Conservation (phyloP, 1,140 invertebrate species). For the Philopotamus ludificatus region DNA sequence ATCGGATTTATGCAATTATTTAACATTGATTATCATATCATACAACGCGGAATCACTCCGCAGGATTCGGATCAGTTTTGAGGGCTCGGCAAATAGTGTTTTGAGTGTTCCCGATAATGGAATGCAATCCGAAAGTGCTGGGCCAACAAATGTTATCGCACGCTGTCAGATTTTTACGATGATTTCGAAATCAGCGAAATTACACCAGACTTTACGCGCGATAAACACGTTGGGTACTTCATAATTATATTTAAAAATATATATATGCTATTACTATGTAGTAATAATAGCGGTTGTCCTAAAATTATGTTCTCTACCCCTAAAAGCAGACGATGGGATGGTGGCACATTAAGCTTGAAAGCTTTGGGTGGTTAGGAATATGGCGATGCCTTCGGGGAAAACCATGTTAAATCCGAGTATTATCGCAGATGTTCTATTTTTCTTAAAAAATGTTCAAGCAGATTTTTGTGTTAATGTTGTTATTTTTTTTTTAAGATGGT, state of each 20-base stretch:
- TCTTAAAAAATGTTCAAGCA: neutral
- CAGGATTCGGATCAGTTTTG: slow-evolving; percentile 4
- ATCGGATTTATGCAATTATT: slow-evolving; percentile 1
- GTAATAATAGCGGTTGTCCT: neutral
- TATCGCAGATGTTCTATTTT: slow-evolving; percentile 11
- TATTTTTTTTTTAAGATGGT: slow-evolving; percentile 23
- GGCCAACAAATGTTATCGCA: slow-evolving; percentile 8
- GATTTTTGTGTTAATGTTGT: too few relatives aligned
- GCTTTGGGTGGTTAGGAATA: slow-evolving; percentile 18
- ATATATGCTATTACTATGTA: neutral
- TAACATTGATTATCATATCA: slow-evolving; percentile 4
- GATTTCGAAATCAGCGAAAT: neutral
- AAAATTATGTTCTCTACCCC: neutral
- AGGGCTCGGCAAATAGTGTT: slow-evolving; percentile 30
- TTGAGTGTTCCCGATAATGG: slow-evolving; percentile 31
- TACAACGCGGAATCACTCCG: neutral
- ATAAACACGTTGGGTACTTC: neutral
- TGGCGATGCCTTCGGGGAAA: slow-evolving; percentile 25
- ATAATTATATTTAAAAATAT: neutral
- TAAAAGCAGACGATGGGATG: slow-evolving; percentile 2
- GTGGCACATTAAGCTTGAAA: slow-evolving; percentile 34
- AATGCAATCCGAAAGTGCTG: slow-evolving; percentile 17
- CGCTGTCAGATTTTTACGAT: slow-evolving; percentile 8
- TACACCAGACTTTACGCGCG: neutral
- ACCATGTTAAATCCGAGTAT: slow-evolving; percentile 22